These are phyloP conservation scores for Horisme vitalbata DNA, from an alignment of 2,888 invertebrate genomes.

Conservation along the genomic window DNA sequence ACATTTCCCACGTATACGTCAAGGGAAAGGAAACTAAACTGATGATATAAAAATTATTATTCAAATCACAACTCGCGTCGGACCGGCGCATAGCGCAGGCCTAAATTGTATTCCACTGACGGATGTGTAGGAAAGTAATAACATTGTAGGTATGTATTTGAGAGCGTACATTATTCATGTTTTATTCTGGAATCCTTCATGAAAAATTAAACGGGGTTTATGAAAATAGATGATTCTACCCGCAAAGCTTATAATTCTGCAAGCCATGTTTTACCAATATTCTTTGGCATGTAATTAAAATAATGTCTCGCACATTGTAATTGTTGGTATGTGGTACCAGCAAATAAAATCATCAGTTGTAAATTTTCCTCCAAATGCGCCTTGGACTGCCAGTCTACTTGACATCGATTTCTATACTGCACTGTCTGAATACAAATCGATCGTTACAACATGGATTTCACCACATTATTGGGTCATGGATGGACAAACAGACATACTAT, in stretches of 20 bases:
- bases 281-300: too few relatives aligned
- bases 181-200: constrained; percentile 17
- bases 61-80: constrained; percentile 74
- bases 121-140: constrained; percentile 70
- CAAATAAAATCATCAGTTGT: constrained; percentile 52
- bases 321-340: too few relatives aligned
- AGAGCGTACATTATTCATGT: constrained; percentile 35
- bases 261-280: too few relatives aligned
- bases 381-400: constrained; percentile 72
- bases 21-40: constrained; percentile 78
- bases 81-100: constrained; percentile 69
- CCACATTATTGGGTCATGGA: constrained; percentile 79
- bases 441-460: constrained; percentile 79
- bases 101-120: constrained; percentile 76
- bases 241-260: too few relatives aligned
- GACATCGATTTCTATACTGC: constrained; percentile 79
- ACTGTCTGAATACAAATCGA: constrained; percentile 74
- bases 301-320: too few relatives aligned
- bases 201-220: constrained; percentile 10
- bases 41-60: constrained; percentile 78
- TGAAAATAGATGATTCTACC: constrained; percentile 2
- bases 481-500: constrained; percentile 55
- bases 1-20: constrained; percentile 76
- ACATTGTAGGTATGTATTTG: constrained; percentile 52
- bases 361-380: constrained; percentile 72